Conservation (phyloP, 2,888 invertebrate genomes). For the Uropetala carovei region DNA sequence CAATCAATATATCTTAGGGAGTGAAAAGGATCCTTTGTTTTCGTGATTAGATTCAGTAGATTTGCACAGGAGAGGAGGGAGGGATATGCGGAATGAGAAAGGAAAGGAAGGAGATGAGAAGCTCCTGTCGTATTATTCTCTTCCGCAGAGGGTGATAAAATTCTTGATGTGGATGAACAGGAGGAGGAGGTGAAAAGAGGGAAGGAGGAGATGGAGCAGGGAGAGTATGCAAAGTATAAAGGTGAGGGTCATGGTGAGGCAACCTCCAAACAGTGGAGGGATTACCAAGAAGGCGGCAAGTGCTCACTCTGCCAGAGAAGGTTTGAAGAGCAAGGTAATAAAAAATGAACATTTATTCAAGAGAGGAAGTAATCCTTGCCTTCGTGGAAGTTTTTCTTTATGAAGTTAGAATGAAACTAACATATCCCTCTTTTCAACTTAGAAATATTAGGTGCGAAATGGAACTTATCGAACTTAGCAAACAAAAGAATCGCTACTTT, state of each 20-base stretch:
- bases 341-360: conserved; percentile 35
- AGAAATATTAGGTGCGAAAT: conserved; percentile 18
- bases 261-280: conserved; percentile 73
- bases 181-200: conserved; percentile 71
- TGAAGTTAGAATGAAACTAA: conserved; percentile 13
- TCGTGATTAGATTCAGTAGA: neutral
- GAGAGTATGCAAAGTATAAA: conserved; percentile 81
- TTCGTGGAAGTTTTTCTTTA: conserved; percentile 18
- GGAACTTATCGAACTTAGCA: conserved; percentile 22
- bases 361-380: conserved; percentile 35
- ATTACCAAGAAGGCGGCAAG: conserved; percentile 78
- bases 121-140: conserved; percentile 55
- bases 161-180: conserved; percentile 64
- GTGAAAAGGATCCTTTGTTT: no score
- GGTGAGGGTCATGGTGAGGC: conserved; percentile 78
- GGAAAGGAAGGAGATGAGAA: conserved; percentile 20
- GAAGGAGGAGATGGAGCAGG: conserved; percentile 79
- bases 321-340: conserved; percentile 87
- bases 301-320: conserved; percentile 87
- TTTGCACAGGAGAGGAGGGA: neutral
- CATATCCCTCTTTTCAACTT: neutral
- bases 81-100: conserved; percentile 11
- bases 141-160: conserved; percentile 60
- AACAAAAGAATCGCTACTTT: neutral
- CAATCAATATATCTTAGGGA: no score